Percentiles rank a stretch among this genome's conserved stretches.
phyloP scores from a whole-genome alignment of 64 coral and sea anemone genomes.

The Actinia tenebrosa region DNA sequence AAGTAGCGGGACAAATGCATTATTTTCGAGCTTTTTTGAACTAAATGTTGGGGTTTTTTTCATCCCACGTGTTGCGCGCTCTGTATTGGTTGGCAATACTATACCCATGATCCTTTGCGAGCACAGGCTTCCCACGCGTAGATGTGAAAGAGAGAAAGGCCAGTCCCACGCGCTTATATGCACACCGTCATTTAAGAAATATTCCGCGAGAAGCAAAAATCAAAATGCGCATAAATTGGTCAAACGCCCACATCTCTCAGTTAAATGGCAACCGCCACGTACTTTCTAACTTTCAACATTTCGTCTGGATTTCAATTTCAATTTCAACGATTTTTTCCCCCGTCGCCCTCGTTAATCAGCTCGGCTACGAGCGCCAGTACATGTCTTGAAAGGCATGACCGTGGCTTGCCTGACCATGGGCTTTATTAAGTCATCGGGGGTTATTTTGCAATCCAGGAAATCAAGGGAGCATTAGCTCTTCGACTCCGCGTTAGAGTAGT shows the following conservation, averaged over 20 bases:
- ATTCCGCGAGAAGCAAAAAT: background rate
- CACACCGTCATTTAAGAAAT: constrained; percentile 10
- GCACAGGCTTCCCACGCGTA: constrained; percentile 21
- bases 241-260: background rate
- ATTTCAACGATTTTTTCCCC: background rate
- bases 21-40: constrained; percentile 8
- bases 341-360: background rate
- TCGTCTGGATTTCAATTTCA: background rate
- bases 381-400: too few relatives aligned
- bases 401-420: background rate
- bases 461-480: background rate
- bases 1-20: constrained; percentile 11
- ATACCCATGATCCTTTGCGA: background rate
- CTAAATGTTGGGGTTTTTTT: background rate
- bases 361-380: too few relatives aligned
- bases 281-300: background rate
- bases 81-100: background rate
- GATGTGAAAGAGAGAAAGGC: background rate
- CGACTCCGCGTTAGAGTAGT: background rate
- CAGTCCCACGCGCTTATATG: constrained; percentile 17
- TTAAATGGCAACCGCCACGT: constrained; percentile 5
- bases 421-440: background rate
- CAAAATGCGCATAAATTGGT: constrained; percentile 19
- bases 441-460: background rate
- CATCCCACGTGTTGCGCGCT: constrained; percentile 13